Evolutionary conservation across 2,888 invertebrate species (phyloP).

Genomic region (Plagodis pulveraria): DNA sequence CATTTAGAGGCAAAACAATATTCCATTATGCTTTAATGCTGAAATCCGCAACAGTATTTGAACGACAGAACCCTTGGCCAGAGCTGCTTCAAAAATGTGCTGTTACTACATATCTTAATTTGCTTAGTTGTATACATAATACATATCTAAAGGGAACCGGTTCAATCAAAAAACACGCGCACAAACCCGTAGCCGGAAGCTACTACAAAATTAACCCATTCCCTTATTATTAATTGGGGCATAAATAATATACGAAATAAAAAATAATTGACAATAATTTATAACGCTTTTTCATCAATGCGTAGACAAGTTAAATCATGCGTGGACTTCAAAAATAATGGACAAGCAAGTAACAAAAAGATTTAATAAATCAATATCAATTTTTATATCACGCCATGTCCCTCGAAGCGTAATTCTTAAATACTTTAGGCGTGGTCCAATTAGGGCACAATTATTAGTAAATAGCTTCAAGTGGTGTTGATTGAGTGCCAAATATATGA

Average conservation of each 20-base stretch:
- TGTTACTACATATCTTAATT: too few relatives aligned
- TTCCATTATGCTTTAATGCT: too few relatives aligned
- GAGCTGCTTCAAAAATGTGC: too few relatives aligned
- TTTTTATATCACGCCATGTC: slow-evolving; percentile 21
- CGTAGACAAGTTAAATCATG: slow-evolving; percentile 11
- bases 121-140: too few relatives aligned
- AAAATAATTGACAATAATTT: slow-evolving; percentile 11
- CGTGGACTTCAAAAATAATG: slow-evolving; percentile 7
- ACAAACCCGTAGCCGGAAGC: too few relatives aligned
- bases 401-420: slow-evolving; percentile 32
- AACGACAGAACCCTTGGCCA: too few relatives aligned
- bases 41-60: too few relatives aligned
- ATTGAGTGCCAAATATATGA: slow-evolving; percentile 31
- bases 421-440: slow-evolving; percentile 34
- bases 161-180: too few relatives aligned
- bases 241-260: background rate
- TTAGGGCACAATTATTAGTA: slow-evolving; percentile 31
- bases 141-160: too few relatives aligned
- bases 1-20: too few relatives aligned
- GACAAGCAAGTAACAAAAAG: slow-evolving; percentile 7
- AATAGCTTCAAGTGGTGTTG: slow-evolving; percentile 25
- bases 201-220: too few relatives aligned
- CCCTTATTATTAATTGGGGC: background rate
- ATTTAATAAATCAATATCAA: slow-evolving; percentile 29
- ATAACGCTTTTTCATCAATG: slow-evolving; percentile 10